Percentiles rank a stretch among this genome's conserved stretches.
Evolutionary conservation across 2,113 vertebrate genomes (phyloP).

Genomic region (Apteryx mantelli): DNA sequence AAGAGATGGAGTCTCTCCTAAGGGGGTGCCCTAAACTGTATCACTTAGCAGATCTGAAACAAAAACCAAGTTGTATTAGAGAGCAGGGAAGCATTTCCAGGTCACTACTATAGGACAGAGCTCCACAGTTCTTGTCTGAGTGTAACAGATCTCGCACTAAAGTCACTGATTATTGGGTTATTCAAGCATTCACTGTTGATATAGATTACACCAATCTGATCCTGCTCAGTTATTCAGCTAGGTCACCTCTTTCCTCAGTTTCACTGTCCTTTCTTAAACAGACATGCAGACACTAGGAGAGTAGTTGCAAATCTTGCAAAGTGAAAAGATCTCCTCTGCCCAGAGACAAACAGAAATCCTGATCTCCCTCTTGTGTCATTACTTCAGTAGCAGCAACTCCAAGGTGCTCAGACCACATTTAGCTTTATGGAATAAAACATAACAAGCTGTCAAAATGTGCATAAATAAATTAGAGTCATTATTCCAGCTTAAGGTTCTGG

Average conservation of each 20-base stretch:
- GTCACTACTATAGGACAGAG: neutral
- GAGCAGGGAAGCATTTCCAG: neutral
- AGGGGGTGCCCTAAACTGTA: neutral
- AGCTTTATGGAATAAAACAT: conserved; percentile 49
- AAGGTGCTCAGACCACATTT: conserved; percentile 46
- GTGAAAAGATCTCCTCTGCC: neutral
- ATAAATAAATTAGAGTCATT: conserved; percentile 63
- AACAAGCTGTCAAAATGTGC: conserved; percentile 54
- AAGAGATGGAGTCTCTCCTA: neutral
- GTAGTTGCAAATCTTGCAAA: neutral
- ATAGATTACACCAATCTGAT: neutral
- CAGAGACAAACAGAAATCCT: neutral
- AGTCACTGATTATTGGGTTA: neutral
- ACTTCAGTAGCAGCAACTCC: neutral
- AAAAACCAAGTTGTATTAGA: neutral
- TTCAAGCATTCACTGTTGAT: neutral
- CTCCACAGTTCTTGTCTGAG: neutral
- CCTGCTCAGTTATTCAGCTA: neutral
- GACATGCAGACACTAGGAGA: neutral
- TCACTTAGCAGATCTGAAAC: neutral
- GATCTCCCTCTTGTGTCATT: neutral
- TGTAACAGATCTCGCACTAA: neutral
- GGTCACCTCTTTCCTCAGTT: neutral
- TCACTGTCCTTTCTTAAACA: neutral
- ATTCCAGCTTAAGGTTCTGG: conserved; percentile 57